phyloP scores from a whole-genome alignment of 2,888 invertebrate genomes.

The Polylopha cassiicola region DNA sequence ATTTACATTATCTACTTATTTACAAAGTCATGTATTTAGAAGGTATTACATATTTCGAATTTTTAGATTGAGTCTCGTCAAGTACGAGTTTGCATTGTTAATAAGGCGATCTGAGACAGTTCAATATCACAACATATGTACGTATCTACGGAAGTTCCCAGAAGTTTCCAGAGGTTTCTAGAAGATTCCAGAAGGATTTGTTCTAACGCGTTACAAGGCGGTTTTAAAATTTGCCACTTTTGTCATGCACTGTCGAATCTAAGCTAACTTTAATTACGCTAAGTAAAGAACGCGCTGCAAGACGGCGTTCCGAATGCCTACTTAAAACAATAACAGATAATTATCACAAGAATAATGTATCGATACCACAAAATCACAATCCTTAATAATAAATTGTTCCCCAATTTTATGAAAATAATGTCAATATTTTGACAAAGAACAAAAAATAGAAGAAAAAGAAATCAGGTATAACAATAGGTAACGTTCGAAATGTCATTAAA shows the following conservation, averaged over 20 bases:
- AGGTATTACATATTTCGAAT: conserved; percentile 53
- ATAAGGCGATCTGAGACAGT: conserved; percentile 48
- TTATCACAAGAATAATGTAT: conserved; percentile 71
- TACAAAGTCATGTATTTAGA: conserved; percentile 62
- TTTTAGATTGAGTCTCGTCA: conserved; percentile 25
- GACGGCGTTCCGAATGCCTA: conserved; percentile 61
- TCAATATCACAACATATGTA: conserved; percentile 50
- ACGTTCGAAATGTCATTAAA: conserved; percentile 69
- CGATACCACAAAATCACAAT: conserved; percentile 71
- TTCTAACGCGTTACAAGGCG: conserved; percentile 49
- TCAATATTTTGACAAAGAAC: conserved; percentile 54
- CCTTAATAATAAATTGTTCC: conserved; percentile 73
- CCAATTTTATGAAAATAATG: conserved; percentile 57
- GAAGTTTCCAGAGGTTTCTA: conserved; percentile 39
- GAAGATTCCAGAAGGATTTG: conserved; percentile 46
- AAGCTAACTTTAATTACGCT: conserved; percentile 43
- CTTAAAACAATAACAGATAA: conserved; percentile 51
- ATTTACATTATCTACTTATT: conserved; percentile 59
- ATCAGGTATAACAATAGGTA: conserved; percentile 73
- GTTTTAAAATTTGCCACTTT: conserved; percentile 47
- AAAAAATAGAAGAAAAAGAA: conserved; percentile 56
- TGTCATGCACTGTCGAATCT: conserved; percentile 63
- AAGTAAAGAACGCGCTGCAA: conserved; percentile 67
- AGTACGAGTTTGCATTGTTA: conserved; percentile 44
- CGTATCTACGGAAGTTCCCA: conserved; percentile 37